phyloP scores from a whole-genome alignment of 2,113 vertebrate species.

The Hyaena hyaena region DNA sequence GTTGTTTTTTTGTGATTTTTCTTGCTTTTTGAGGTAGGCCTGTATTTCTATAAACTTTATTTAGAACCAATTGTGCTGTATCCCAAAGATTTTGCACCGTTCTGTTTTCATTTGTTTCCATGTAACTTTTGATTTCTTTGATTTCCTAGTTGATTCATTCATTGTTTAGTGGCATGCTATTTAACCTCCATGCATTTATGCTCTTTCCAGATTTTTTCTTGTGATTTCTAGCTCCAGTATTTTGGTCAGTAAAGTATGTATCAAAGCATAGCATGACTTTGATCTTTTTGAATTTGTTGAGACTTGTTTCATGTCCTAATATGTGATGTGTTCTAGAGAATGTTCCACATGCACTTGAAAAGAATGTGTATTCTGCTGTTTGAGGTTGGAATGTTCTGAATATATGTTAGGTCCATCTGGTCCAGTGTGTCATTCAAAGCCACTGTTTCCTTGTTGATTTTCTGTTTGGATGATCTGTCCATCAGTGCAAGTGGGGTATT shows the following conservation, averaged over 20 bases:
- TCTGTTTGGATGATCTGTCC: not conserved
- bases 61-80: not conserved
- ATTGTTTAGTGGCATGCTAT: not conserved
- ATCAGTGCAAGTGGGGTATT: not conserved
- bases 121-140: not conserved
- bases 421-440: not conserved
- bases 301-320: not conserved
- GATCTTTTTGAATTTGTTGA: not conserved
- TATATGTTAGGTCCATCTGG: not conserved
- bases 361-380: not conserved
- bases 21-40: not conserved
- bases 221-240: not conserved
- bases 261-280: not conserved
- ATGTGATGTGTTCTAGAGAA: not conserved
- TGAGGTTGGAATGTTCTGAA: not conserved
- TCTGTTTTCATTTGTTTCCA: not conserved
- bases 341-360: not conserved
- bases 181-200: not conserved
- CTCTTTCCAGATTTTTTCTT: not conserved
- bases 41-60: not conserved
- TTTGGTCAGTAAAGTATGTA: not conserved
- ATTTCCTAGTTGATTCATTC: not conserved
- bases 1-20: not conserved
- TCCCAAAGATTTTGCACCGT: not conserved
- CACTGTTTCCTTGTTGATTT: not conserved